These are phyloP conservation scores for Poecilia gillii DNA, from an alignment of 2,797 vertebrate genomes.

Conservation along the genomic window DNA sequence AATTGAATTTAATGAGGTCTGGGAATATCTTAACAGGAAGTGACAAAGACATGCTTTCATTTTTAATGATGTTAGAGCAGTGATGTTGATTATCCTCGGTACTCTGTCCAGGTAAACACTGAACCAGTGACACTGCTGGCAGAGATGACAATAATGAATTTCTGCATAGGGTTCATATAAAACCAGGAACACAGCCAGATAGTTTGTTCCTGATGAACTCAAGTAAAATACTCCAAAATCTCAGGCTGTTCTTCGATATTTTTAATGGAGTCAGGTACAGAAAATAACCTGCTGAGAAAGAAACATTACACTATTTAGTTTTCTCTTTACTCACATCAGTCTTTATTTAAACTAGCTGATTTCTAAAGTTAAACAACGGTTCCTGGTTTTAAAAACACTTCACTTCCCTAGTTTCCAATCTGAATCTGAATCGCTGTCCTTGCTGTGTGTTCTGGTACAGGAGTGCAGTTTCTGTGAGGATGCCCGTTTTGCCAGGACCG, in stretches of 20 bases:
- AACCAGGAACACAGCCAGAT: background rate
- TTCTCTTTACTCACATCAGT: background rate
- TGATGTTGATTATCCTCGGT: background rate
- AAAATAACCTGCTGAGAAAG: background rate
- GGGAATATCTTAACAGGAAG: background rate
- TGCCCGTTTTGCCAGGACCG: conserved; percentile 93
- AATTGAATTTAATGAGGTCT: background rate
- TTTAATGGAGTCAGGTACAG: background rate
- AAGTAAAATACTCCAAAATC: background rate
- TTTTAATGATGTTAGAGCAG: background rate
- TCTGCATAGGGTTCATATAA: background rate
- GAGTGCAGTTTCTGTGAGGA: conserved; percentile 99
- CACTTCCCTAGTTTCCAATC: background rate
- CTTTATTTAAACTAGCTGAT: background rate
- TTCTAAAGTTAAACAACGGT: background rate
- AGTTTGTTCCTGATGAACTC: background rate
- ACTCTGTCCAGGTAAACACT: background rate
- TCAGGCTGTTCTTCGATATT: background rate
- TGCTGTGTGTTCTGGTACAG: conserved; percentile 66
- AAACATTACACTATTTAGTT: background rate
- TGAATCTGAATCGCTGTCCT: background rate
- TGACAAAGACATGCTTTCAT: background rate
- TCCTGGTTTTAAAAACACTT: background rate
- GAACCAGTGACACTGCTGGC: background rate
- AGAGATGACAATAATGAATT: background rate